A percentile compares a stretch with the other conserved stretches of the same genome.
phyloP scores from a whole-genome alignment of 2,797 vertebrate genomes.

The Decapterus maruadsi region DNA sequence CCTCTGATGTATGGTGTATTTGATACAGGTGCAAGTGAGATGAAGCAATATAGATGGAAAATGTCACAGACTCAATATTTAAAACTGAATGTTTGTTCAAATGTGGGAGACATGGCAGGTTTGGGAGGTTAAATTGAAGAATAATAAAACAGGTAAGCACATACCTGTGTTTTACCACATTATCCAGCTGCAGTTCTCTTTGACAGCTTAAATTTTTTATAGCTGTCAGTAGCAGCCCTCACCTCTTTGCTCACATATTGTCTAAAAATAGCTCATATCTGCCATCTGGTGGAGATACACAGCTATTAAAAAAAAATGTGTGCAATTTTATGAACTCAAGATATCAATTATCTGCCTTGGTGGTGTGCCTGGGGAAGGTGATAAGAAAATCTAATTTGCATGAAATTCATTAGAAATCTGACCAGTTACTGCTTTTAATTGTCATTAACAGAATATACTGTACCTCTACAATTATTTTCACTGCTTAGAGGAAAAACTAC shows the following conservation, averaged over 20 bases:
- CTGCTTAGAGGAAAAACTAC: background rate
- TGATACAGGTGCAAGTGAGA: background rate
- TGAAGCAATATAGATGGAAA: background rate
- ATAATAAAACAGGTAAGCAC: background rate
- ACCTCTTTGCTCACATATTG: background rate
- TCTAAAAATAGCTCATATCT: slow-evolving; percentile 32
- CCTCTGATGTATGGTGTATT: background rate
- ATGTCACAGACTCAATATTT: background rate
- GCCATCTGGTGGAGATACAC: slow-evolving; percentile 61
- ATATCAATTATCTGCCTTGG: slow-evolving; percentile 19
- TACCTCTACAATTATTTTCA: background rate
- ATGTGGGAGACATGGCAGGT: background rate
- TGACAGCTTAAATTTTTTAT: background rate
- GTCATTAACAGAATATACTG: slow-evolving; percentile 10
- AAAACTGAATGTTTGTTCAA: background rate
- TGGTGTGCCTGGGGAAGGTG: slow-evolving; percentile 9
- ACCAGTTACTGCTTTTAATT: slow-evolving; percentile 11
- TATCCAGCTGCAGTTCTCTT: background rate
- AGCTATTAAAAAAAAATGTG: background rate
- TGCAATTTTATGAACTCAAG: background rate
- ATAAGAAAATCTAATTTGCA: slow-evolving; percentile 48
- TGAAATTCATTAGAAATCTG: slow-evolving; percentile 1
- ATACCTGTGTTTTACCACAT: background rate
- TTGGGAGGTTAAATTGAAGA: background rate
- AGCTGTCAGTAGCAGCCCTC: background rate